Percentiles rank a stretch among this genome's conserved stretches.
Evolutionary conservation across 2,113 vertebrate genomes (phyloP).

Genomic region (Clinocottus analis): DNA sequence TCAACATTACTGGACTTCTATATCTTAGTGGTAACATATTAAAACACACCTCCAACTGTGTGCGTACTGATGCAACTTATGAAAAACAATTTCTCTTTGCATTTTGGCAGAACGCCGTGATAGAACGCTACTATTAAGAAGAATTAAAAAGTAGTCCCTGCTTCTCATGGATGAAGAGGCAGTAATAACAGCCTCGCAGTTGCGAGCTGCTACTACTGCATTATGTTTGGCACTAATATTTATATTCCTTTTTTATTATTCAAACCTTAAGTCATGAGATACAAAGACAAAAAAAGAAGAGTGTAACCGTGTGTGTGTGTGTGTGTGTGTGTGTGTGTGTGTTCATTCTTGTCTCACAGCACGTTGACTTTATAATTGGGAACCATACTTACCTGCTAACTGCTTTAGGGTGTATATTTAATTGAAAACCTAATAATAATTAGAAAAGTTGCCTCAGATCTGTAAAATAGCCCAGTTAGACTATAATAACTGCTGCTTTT

Average conservation of each 20-base stretch:
- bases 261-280: not conserved
- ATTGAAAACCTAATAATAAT: conserved; percentile 61
- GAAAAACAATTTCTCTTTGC: conserved; percentile 24
- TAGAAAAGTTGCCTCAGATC: conserved; percentile 63
- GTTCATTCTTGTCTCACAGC: conserved; percentile 18
- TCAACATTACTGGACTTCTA: conserved; percentile 1
- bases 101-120: not conserved
- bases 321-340: no score
- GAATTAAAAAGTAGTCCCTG: not conserved
- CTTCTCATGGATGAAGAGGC: not conserved
- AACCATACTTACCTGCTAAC: conserved; percentile 51
- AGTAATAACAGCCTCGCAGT: not conserved
- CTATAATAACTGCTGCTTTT: conserved; percentile 27
- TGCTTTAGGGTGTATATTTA: conserved; percentile 61
- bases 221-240: conserved; percentile 4
- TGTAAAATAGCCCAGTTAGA: conserved; percentile 63
- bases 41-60: conserved; percentile 23
- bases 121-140: conserved; percentile 7
- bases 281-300: not conserved
- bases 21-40: conserved; percentile 28
- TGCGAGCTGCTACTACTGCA: not conserved
- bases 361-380: conserved; percentile 62
- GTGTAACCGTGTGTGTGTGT: conserved; percentile 9
- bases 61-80: conserved; percentile 39
- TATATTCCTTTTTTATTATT: conserved; percentile 1